Conservation (phyloP, 2,113 vertebrate genomes). For the Glaucidium brasilianum region DNA sequence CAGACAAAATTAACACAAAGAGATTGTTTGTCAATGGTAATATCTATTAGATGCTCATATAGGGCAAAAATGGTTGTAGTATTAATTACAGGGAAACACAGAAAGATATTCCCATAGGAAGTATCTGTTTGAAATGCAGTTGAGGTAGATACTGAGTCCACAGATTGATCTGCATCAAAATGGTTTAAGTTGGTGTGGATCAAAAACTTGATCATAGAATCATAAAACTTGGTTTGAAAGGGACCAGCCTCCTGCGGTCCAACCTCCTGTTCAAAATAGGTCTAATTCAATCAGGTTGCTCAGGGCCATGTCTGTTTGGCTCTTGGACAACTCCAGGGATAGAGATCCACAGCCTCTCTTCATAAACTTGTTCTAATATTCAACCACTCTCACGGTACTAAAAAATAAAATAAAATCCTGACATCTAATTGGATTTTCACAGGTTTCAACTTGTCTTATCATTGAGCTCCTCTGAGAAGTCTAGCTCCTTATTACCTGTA, state of each 20-base stretch:
- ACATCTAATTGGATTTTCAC: not conserved
- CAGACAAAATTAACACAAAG: not conserved
- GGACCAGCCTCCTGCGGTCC: not conserved
- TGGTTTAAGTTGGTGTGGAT: not conserved
- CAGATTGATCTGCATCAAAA: not conserved
- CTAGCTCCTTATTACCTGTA: not conserved
- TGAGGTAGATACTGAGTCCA: not conserved
- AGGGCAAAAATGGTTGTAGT: not conserved
- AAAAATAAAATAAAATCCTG: not conserved
- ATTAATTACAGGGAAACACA: not conserved
- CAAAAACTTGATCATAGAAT: not conserved
- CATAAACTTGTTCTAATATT: not conserved
- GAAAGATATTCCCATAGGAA: not conserved
- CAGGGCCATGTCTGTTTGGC: not conserved
- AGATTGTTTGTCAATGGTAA: not conserved
- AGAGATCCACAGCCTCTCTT: not conserved
- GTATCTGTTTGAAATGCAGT: not conserved
- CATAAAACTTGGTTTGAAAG: fast-evolving
- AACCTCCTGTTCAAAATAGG: not conserved
- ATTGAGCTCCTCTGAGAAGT: not conserved
- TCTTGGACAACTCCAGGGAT: not conserved
- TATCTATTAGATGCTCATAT: not conserved
- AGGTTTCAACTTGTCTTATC: not conserved
- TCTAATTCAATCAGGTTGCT: not conserved
- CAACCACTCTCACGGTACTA: not conserved